Percentiles rank a stretch among this genome's conserved stretches.
phyloP scores from a whole-genome alignment of 2,113 vertebrate genomes.

The Egretta garzetta region DNA sequence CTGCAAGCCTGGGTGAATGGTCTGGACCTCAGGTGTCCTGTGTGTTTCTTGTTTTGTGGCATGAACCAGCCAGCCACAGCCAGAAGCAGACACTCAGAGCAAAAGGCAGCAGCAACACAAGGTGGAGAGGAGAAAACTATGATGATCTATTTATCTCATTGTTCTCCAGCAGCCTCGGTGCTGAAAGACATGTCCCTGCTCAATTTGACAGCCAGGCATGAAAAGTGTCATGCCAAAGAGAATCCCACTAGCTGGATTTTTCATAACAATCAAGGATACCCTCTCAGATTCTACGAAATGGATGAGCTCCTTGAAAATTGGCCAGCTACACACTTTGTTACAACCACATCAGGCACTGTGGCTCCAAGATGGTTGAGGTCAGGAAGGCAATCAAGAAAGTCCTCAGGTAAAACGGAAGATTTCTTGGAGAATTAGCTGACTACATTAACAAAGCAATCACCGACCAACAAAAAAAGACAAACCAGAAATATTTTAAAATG shows the following conservation, averaged over 20 bases:
- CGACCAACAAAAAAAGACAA: accelerated
- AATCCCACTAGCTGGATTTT: background rate
- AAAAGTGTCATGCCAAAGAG: background rate
- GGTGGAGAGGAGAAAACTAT: background rate
- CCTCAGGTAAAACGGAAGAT: background rate
- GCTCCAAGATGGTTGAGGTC: background rate
- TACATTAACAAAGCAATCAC: background rate
- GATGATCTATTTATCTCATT: background rate
- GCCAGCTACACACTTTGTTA: background rate
- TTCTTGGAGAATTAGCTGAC: background rate
- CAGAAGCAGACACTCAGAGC: background rate
- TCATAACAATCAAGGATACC: background rate
- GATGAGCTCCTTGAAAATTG: background rate
- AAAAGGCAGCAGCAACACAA: background rate
- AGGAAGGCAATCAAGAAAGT: background rate
- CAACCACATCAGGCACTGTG: background rate
- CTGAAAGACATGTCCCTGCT: background rate
- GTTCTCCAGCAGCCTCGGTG: background rate
- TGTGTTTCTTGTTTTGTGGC: background rate
- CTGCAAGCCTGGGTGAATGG: background rate
- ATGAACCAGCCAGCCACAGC: background rate
- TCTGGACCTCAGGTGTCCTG: background rate
- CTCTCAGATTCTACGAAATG: background rate
- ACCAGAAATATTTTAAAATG: background rate
- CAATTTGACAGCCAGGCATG: background rate